Base-by-base conservation (phyloP, 2,113 vertebrate genomes). In the Microtus ochrogaster region DNA sequence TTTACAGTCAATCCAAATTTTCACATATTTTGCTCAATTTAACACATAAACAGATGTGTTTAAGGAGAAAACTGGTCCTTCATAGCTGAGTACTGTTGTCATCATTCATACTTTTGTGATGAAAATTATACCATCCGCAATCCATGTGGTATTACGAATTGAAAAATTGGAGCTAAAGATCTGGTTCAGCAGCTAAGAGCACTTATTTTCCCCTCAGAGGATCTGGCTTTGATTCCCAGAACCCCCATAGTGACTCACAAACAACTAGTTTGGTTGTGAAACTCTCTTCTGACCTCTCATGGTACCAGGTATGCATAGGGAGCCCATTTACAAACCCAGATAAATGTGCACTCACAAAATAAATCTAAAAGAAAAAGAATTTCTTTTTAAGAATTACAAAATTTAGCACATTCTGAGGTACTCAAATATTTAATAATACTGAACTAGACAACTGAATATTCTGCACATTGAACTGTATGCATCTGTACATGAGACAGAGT, bases 51-150 rank as follows among this genome's bases (percentile, higher is more conserved):
- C 95, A 98, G 97, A 96, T 98, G 96, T 97, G 97, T 97, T 98
- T 98, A 96, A 88, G 96, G 95, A 98, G 94, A 96, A 98, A 98
- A 87, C 70, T 87, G 94, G 96, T 96, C 95, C 91, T 90, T 90
- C 41, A 66, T 83, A 84, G 95, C 95, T 93, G 90, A 95, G 89
- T 95, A 96, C 89, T 73, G 82, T 90, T 94, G 92, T 94, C 96
- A 94, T 96, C 96, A n/a, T 39, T 82, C 58, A 96, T 97, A 95
- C 96, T 92, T 95, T 94, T 63, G 13, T 83, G 55, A 28, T 63
- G n/a, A 63, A 83, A 63, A 41, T 41, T 16, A 83, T 0, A 28
- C 2, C 36, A 41, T 12, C 41, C 0, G 0, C 14, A 82, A 61
- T 61, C 55, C 36, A 28, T 41, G 13, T 83, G 22, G 55, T 24